A percentile compares a stretch with the other conserved stretches of the same genome.
Evolutionary conservation across 2,888 invertebrate species (phyloP).

Genomic region (Melieria crassipennis): DNA sequence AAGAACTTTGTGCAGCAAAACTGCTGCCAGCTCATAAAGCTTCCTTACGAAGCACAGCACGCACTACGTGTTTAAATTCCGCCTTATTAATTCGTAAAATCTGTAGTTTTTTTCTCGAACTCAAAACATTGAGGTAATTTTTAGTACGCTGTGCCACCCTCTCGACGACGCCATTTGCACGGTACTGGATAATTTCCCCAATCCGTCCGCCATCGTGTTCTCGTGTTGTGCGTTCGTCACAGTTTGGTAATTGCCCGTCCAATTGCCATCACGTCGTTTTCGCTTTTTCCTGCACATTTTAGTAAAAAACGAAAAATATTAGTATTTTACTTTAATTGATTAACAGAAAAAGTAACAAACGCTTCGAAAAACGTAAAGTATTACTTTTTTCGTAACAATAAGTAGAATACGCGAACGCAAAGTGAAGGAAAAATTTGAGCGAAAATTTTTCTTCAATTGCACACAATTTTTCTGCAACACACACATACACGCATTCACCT

Average conservation of each 20-base stretch:
- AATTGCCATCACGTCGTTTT: constrained; percentile 56
- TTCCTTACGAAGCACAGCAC: neutral
- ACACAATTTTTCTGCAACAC: constrained; percentile 31
- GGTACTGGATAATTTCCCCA: constrained; percentile 17
- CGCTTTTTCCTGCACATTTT: constrained; percentile 55
- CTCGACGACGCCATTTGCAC: constrained; percentile 27
- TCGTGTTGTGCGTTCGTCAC: constrained; percentile 41
- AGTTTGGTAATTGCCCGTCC: constrained; percentile 55
- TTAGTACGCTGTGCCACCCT: neutral
- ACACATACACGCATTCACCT: constrained; percentile 10
- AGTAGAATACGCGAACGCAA: constrained; percentile 35
- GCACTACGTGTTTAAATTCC: too few species aligned
- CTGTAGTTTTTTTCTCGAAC: neutral
- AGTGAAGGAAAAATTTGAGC: constrained; percentile 39
- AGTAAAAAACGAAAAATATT: constrained; percentile 49
- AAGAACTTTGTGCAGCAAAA: too few species aligned
- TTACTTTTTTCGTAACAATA: constrained; percentile 46
- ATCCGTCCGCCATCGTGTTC: constrained; percentile 16
- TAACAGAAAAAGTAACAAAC: constrained; percentile 50
- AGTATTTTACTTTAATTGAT: constrained; percentile 44
- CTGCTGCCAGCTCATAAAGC: too few species aligned
- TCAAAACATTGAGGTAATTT: neutral
- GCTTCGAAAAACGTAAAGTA: constrained; percentile 44
- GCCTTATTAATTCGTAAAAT: neutral
- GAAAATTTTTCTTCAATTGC: constrained; percentile 43